A percentile compares a stretch with the other conserved stretches of the same genome.
Evolutionary conservation across 2,797 vertebrate genomes (phyloP).

Genomic region (Coregonus sp.): DNA sequence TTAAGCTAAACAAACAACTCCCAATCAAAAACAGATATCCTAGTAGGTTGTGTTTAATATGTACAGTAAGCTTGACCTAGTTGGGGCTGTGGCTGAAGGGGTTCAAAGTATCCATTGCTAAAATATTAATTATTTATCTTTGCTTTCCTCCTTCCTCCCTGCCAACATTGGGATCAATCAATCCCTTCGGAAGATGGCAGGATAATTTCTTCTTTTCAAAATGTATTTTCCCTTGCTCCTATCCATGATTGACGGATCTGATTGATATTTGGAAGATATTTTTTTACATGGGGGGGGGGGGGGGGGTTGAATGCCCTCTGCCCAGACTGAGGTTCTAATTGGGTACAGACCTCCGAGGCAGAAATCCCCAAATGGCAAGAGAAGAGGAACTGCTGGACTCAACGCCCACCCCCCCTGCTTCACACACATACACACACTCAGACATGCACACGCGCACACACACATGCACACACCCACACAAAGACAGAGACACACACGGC

Average conservation of each 20-base stretch:
- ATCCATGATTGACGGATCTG: conserved; percentile 56
- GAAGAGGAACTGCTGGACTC: too few species aligned
- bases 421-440: conserved; percentile 45
- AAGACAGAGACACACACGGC: conserved; percentile 67
- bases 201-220: conserved; percentile 39
- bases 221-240: conserved; percentile 41
- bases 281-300: conserved; percentile 39
- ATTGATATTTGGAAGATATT: conserved; percentile 59
- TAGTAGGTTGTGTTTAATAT: neutral
- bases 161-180: conserved; percentile 55
- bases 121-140: conserved; percentile 73
- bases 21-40: conserved; percentile 44
- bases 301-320: neutral
- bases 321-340: too few species aligned
- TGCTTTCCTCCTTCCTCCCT: conserved; percentile 26
- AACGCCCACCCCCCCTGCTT: neutral
- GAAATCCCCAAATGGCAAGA: neutral
- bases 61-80: conserved; percentile 35
- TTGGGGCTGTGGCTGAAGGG: conserved; percentile 55
- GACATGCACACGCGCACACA: too few species aligned
- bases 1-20: conserved; percentile 58
- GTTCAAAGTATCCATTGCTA: conserved; percentile 72
- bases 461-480: conserved; percentile 36
- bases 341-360: too few species aligned
- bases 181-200: conserved; percentile 51